phyloP scores from a whole-genome alignment of 2,113 vertebrate species.

The Corvus moneduloides region DNA sequence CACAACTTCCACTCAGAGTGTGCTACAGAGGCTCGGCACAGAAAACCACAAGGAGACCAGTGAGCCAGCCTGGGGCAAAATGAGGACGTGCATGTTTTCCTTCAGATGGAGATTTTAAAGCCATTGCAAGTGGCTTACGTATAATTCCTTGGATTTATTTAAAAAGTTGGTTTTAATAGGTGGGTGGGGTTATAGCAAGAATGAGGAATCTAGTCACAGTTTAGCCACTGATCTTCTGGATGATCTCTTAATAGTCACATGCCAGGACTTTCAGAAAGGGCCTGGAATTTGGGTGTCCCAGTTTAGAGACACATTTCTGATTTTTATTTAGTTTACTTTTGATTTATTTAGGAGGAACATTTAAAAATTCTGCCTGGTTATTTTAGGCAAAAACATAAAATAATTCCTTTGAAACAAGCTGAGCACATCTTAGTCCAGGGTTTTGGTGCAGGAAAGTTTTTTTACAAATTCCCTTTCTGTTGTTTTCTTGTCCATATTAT shows the following conservation, averaged over 20 bases:
- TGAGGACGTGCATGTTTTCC: slow-evolving; percentile 2
- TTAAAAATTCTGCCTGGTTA: not conserved
- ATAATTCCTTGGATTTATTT: slow-evolving; percentile 45
- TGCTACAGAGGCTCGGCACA: not conserved
- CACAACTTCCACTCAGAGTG: not conserved
- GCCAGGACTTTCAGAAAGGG: not conserved
- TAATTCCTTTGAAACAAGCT: not conserved
- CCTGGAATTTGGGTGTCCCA: not conserved
- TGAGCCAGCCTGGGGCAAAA: not conserved
- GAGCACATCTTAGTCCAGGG: not conserved
- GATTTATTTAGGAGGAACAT: not conserved
- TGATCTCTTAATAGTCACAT: not conserved
- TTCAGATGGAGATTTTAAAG: not conserved
- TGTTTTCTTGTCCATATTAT: not conserved
- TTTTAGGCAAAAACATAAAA: not conserved
- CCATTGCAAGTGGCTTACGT: not conserved
- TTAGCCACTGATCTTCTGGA: not conserved
- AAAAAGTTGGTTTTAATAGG: slow-evolving; percentile 7
- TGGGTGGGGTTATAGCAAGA: not conserved
- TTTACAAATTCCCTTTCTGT: not conserved
- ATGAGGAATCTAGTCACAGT: not conserved
- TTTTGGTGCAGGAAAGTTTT: not conserved
- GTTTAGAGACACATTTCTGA: not conserved
- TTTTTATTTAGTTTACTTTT: not conserved
- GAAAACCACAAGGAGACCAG: not conserved